Conservation (phyloP, 2,113 vertebrate species). For the Hypanus sabinus region DNA sequence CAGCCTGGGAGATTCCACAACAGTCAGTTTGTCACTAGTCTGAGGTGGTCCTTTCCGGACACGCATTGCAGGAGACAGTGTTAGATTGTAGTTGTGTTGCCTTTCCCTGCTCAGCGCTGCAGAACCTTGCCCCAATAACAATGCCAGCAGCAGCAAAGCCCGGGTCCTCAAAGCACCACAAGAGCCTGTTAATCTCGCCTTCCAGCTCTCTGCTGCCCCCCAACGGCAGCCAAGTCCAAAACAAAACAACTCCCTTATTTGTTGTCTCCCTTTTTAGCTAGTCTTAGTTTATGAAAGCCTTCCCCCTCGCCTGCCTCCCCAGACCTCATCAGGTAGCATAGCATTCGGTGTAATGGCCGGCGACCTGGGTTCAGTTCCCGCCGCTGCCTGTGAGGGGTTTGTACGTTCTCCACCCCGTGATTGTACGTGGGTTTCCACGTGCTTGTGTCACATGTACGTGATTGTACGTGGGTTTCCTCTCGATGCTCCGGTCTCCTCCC, state of each 20-base stretch:
- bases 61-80: not conserved
- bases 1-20: not conserved
- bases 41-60: not conserved
- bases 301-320: too few relatives aligned
- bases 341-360: too few relatives aligned
- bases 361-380: too few relatives aligned
- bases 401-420: too few relatives aligned
- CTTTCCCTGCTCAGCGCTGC: not conserved
- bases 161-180: too few relatives aligned
- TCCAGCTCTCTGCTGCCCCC: not conserved
- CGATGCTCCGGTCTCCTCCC: too few relatives aligned
- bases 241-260: not conserved
- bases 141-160: too few relatives aligned
- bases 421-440: too few relatives aligned
- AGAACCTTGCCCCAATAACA: not conserved
- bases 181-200: not conserved
- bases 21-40: not conserved
- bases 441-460: too few relatives aligned
- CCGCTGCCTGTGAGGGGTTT: too few relatives aligned
- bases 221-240: not conserved
- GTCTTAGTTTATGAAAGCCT: not conserved
- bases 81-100: not conserved
- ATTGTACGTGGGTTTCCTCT: too few relatives aligned
- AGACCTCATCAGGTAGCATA: too few relatives aligned
- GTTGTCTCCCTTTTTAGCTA: not conserved